A percentile compares a stretch with the other conserved stretches of the same genome.
Conservation (phyloP, 2,888 invertebrate genomes). For the Portevinia maculata region DNA sequence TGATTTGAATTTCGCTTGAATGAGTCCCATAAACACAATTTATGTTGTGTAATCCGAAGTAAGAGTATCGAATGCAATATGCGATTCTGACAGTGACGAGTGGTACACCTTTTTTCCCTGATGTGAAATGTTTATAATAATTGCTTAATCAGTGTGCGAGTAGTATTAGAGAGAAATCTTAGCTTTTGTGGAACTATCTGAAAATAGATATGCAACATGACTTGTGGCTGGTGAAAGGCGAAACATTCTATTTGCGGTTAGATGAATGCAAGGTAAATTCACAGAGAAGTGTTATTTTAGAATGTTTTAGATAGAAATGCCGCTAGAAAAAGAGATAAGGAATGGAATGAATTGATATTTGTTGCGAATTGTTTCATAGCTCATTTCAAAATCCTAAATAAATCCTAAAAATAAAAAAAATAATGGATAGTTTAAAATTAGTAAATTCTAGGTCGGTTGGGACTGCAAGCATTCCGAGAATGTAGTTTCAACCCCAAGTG, state of each 20-base stretch:
- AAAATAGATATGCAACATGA: slow-evolving; percentile 19
- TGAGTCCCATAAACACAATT: slow-evolving; percentile 14
- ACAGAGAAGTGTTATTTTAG: neutral
- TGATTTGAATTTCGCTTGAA: neutral
- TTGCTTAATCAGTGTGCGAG: slow-evolving; percentile 27
- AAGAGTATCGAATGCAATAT: slow-evolving; percentile 11
- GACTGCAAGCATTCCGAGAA: too few species aligned
- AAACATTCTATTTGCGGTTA: neutral
- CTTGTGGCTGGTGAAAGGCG: neutral
- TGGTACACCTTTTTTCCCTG: slow-evolving; percentile 36
- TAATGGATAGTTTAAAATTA: too few species aligned
- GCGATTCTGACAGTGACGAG: slow-evolving; percentile 22
- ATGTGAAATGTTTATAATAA: neutral
- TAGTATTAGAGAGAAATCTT: slow-evolving; percentile 5
- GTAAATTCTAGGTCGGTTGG: too few species aligned
- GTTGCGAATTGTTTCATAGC: too few species aligned
- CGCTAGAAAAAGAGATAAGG: neutral
- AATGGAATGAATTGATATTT: too few species aligned
- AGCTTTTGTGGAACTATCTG: neutral
- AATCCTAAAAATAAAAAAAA: too few species aligned
- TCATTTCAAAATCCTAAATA: too few species aligned
- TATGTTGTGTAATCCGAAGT: slow-evolving; percentile 14
- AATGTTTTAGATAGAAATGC: neutral
- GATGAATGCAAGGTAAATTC: neutral
- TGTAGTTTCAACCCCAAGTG: too few species aligned